Percentiles rank a stretch among this genome's conserved stretches.
Conservation (phyloP, 2,797 vertebrate genomes). For the Catharus ustulatus region DNA sequence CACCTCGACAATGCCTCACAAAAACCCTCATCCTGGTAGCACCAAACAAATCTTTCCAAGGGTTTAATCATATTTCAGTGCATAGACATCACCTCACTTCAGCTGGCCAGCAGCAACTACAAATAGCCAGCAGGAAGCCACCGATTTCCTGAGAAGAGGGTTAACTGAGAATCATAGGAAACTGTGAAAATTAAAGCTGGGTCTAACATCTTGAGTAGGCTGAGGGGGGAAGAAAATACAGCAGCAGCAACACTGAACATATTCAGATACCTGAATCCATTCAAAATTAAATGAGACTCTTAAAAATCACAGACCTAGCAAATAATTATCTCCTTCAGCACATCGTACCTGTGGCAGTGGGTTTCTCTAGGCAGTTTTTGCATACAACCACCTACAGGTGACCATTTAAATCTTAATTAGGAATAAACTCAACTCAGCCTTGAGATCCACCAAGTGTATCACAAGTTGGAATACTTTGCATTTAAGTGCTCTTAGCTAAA, state of each 20-base stretch:
- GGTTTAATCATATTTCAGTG: background rate
- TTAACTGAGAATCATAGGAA: conserved; percentile 39
- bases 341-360: background rate
- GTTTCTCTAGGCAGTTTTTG: background rate
- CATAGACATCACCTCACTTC: background rate
- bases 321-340: background rate
- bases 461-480: background rate
- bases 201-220: background rate
- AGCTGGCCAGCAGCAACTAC: background rate
- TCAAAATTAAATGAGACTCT: background rate
- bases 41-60: background rate
- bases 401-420: background rate
- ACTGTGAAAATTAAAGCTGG: background rate
- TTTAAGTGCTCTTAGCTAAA: background rate
- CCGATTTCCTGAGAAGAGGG: conserved; percentile 32
- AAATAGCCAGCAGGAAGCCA: conserved; percentile 59
- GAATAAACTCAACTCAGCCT: background rate
- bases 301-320: background rate
- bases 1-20: background rate
- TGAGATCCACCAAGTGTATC: accelerated
- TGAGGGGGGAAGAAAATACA: background rate
- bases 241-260: background rate
- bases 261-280: background rate
- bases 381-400: background rate
- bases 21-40: background rate